These are phyloP conservation scores for Lasioglossum baleicum DNA, from an alignment of 1,140 invertebrate species.

Conservation along the genomic window DNA sequence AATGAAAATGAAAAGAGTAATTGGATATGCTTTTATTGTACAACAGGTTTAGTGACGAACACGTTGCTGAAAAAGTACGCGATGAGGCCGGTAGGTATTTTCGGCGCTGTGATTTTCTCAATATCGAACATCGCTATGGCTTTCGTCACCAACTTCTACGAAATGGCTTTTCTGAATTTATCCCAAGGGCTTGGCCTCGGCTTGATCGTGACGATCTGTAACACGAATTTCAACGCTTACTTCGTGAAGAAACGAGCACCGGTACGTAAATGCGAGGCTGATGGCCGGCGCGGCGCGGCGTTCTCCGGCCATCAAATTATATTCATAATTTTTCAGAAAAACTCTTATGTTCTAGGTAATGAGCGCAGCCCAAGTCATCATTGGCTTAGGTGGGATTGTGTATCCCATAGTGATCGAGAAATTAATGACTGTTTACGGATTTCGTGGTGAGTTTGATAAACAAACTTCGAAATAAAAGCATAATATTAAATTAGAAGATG, in stretches of 20 bases:
- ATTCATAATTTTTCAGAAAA: constrained; percentile 2
- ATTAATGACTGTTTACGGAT: constrained; percentile 74
- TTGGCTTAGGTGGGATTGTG: constrained; percentile 72
- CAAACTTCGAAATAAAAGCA: too few relatives aligned
- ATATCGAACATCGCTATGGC: constrained; percentile 69
- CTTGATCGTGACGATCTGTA: constrained; percentile 74
- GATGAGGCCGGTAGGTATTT: constrained; percentile 68
- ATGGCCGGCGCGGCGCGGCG: too few relatives aligned
- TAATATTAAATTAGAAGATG: too few relatives aligned
- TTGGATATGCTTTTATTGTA: background rate
- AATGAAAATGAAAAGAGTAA: background rate
- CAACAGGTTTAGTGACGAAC: constrained; percentile 72
- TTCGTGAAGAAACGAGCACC: constrained; percentile 75
- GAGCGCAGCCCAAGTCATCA: constrained; percentile 73
- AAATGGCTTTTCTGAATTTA: constrained; percentile 71
- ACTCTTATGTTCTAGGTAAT: constrained; percentile 67
- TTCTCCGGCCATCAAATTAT: too few relatives aligned
- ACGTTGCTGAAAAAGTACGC: constrained; percentile 71
- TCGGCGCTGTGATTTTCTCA: constrained; percentile 70
- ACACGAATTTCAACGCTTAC: constrained; percentile 77
- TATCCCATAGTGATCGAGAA: constrained; percentile 74
- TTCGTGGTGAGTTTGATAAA: constrained; percentile 65
- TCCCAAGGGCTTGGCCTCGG: constrained; percentile 75
- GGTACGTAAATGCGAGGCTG: constrained; percentile 56
- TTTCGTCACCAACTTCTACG: constrained; percentile 69